phyloP scores from a whole-genome alignment of 1,140 invertebrate species.

The Bombus impatiens region DNA sequence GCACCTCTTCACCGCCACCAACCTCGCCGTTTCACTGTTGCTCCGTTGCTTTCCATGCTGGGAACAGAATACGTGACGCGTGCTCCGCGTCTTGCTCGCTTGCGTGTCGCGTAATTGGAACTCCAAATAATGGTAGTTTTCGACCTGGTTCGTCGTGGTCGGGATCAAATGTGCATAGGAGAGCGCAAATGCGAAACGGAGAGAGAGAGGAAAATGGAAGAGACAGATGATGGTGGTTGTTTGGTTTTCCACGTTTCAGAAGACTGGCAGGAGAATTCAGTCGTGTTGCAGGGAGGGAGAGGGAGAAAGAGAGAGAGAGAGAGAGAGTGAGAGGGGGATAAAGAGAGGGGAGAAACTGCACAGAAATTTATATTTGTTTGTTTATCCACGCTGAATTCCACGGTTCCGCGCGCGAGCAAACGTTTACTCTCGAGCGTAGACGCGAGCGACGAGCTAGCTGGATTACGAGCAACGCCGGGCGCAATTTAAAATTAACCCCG shows the following conservation, averaged over 20 bases:
- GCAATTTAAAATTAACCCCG: conserved; percentile 48
- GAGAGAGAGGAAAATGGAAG: neutral
- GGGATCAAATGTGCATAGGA: neutral
- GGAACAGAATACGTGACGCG: conserved; percentile 25
- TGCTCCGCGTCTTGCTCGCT: conserved; percentile 17
- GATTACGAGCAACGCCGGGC: conserved; percentile 26
- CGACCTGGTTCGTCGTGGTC: neutral
- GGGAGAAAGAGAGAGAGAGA: no score
- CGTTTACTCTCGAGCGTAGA: conserved; percentile 18
- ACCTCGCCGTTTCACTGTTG: neutral
- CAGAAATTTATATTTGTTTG: conserved; percentile 51
- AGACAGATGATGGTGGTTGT: neutral
- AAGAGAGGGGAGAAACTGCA: neutral
- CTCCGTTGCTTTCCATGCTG: conserved; percentile 10
- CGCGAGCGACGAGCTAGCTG: neutral
- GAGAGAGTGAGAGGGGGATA: no score
- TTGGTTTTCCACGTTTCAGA: neutral
- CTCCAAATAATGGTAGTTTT: conserved; percentile 32
- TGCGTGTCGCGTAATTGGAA: conserved; percentile 30
- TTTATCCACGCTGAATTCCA: conserved; percentile 33
- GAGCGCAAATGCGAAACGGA: neutral
- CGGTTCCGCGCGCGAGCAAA: conserved; percentile 8
- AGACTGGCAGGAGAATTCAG: neutral
- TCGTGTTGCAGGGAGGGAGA: neutral
- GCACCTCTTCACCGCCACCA: neutral